Evolutionary conservation across 2,888 invertebrate genomes (phyloP), one percentile per base, ranked within the genome.

Genomic region (Aphelenchoides bicaudatus): DNA sequence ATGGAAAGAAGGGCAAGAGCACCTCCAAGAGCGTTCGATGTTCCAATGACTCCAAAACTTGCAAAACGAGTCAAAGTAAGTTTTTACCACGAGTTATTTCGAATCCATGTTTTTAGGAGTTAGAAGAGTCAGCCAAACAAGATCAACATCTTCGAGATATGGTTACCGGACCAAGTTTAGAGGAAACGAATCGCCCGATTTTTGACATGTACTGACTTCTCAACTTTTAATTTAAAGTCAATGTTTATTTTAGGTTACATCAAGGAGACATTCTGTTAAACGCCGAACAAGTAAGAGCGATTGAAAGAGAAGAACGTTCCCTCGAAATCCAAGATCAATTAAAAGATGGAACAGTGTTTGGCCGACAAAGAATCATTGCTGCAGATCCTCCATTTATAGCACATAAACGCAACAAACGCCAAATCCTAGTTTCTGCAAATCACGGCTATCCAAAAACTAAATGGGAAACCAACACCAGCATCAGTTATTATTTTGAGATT

Each of bases 161-260:
- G 3, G 37, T 37, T 2, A 28, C 39, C 10, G 52, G 52, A 16
- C 52, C 52, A 8, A 37, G 2, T 10, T n/a, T 51, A 19, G 52
- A 51, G 37, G 52, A 51, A 38, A 38, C 52, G 2, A 51, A 51
- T 51, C 52, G 52, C 16, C 52, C 52, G 39, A 51, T 51, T 4
- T 16, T 16, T 19, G 52, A 51, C 28, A 10, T 51, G 34, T 30
- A 38, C 10, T n/a, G n/a, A n/a, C n/a, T n/a, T n/a, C n/a, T n/a
- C n/a, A n/a, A n/a, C n/a, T n/a, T n/a, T n/a, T n/a, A n/a, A n/a
- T 23, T 23, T 51, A 37, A 51, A 38, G 52, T 51, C 19, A 46
- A 13, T 34, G 10, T 8, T 52, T 10, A 43, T 5, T 13, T 37
- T 30, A 19, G 25, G 43, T 43, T n/a, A 8, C 23, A 38, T 34